Base-by-base conservation (phyloP, 2,797 vertebrate species). In the Periophthalmus magnuspinnatus region DNA sequence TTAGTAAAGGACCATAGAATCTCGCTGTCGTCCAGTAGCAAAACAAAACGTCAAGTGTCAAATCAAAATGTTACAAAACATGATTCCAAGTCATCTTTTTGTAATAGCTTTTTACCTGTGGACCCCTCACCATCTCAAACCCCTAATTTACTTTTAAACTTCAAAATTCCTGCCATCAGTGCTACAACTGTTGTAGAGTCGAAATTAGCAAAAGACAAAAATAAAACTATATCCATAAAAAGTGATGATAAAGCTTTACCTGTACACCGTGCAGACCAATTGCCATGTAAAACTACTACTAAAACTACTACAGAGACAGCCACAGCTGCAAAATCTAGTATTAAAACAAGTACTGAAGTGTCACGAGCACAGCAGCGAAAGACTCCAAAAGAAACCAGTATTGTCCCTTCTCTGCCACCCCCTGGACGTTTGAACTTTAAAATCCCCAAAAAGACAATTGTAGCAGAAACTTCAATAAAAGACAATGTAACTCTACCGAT, bases 391-490 rank as follows among this genome's bases (percentile, higher is more conserved):
- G 52, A 47, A 21, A 5, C 22, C 3, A n/a, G 0, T 11, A 8
- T 1, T 13, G 24, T 52, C 17, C 13, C 8, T 4, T 22, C 45
- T 50, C 22, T 28, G 2, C 21, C 47, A 56, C 33, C 81, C 34
- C 9, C 5, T 57, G 14, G 65, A 24, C 75, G 22, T 67, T 0
- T 67, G 9, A 69, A 19, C 22, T 93, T 91, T 75, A 93, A 83
- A 71, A 93, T 93, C 70, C 83, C 80, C 50, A 94, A 91, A 76
- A 90, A 79, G 48, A 32, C 61, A 62, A 67, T 8, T 6, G 19
- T 41, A 45, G 36, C 16, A 32, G 38, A 24, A 14, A 45, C 6
- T 7, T 19, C 57, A 0, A 0, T 0, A 48, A 60, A 72, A 14
- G 65, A 45, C 2, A 52, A 21, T 11, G 5, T 58, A 1, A 28